phyloP scores from a whole-genome alignment of 2,113 vertebrate genomes.

The Perca fluviatilis region DNA sequence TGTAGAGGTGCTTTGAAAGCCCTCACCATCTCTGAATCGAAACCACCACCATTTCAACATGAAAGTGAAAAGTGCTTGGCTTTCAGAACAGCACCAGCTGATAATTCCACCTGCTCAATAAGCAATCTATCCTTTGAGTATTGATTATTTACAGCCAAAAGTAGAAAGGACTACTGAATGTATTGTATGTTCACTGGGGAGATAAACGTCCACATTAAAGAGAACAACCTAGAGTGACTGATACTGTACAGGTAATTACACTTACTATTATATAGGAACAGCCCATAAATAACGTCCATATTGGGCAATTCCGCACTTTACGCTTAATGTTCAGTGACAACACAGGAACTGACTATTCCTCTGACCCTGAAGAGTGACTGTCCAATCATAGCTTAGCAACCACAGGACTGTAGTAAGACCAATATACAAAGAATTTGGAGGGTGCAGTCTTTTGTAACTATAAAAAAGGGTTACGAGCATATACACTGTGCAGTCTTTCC shows the following conservation, averaged over 20 bases:
- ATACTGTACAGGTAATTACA: neutral
- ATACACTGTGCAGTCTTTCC: neutral
- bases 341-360: neutral
- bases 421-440: neutral
- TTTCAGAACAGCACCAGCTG: constrained; percentile 36
- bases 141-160: constrained; percentile 44
- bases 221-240: neutral
- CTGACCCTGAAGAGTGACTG: neutral
- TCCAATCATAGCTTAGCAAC: no score
- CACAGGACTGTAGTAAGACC: no score
- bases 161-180: neutral
- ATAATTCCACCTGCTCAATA: constrained; percentile 48
- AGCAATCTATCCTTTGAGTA: constrained; percentile 42
- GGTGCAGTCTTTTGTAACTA: no score
- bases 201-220: neutral
- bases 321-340: neutral
- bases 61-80: constrained; percentile 48
- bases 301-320: neutral
- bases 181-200: constrained; percentile 2
- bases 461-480: neutral
- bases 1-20: constrained; percentile 52
- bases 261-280: neutral
- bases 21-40: constrained; percentile 48
- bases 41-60: constrained; percentile 60
- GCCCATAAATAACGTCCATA: neutral